phyloP scores from a whole-genome alignment of 2,888 invertebrate species.

The Plagodis dolabraria region DNA sequence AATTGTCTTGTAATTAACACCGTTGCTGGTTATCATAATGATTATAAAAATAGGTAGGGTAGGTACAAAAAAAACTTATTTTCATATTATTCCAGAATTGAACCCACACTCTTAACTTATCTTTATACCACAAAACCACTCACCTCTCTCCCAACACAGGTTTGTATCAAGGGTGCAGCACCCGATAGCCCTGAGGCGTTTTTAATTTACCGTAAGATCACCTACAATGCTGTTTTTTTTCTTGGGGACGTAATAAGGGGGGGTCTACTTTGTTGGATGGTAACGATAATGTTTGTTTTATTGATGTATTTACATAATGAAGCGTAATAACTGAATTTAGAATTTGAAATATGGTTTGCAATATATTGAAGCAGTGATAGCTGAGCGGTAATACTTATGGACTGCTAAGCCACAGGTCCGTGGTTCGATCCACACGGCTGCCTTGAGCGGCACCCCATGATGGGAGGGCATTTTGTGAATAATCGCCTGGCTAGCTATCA shows the following conservation, averaged over 20 bases:
- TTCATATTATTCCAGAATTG: constrained; percentile 35
- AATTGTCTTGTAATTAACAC: too few species aligned
- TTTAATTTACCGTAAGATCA: constrained; percentile 83
- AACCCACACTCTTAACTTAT: constrained; percentile 37
- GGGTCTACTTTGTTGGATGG: not conserved
- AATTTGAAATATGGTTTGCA: too few species aligned
- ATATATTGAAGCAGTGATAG: too few species aligned
- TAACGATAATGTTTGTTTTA: constrained; percentile 13
- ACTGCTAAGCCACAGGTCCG: too few species aligned
- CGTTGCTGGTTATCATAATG: too few species aligned
- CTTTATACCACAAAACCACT: constrained; percentile 19
- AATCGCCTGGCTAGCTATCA: too few species aligned
- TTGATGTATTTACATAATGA: constrained; percentile 13
- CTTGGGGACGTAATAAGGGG: constrained; percentile 22
- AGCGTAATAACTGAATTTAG: not conserved
- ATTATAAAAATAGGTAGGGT: too few species aligned
- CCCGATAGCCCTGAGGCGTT: constrained; percentile 78
- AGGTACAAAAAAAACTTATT: too few species aligned
- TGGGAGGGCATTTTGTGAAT: too few species aligned
- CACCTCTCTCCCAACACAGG: constrained; percentile 11
- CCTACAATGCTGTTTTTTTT: constrained; percentile 48
- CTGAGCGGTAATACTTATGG: too few species aligned
- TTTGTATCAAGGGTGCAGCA: constrained; percentile 70
- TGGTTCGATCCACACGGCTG: too few species aligned
- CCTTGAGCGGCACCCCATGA: too few species aligned